Percentiles rank a stretch among this genome's conserved stretches.
These are phyloP conservation scores for Agrotis ipsilon DNA, from an alignment of 2,888 invertebrate species.

Conservation along the genomic window DNA sequence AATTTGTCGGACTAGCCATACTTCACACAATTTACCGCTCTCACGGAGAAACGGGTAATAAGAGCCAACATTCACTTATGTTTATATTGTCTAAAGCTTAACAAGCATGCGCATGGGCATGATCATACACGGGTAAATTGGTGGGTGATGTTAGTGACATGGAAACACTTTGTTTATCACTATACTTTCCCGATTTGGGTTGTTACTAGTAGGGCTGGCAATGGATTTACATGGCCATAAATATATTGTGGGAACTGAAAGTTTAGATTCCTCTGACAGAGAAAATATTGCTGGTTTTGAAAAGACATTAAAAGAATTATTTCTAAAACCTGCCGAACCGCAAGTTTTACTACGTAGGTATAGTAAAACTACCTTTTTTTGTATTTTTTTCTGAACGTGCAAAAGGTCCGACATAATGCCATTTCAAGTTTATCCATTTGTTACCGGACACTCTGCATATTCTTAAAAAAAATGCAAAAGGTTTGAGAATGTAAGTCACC, in stretches of 20 bases:
- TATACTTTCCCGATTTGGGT: slow-evolving; percentile 73
- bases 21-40: slow-evolving; percentile 68
- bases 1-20: slow-evolving; percentile 74
- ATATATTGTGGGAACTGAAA: no score
- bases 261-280: not conserved
- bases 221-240: no score
- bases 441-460: no score
- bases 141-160: slow-evolving; percentile 73
- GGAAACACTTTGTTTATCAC: slow-evolving; percentile 75
- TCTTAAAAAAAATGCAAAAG: not conserved
- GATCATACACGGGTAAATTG: slow-evolving; percentile 51
- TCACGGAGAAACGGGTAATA: slow-evolving; percentile 67
- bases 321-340: not conserved
- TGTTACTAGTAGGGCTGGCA: slow-evolving; percentile 67
- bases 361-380: no score
- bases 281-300: not conserved
- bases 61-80: slow-evolving; percentile 71
- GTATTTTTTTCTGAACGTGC: no score
- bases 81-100: slow-evolving; percentile 73
- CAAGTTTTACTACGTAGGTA: no score
- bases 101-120: slow-evolving; percentile 66
- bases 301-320: not conserved
- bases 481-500: slow-evolving; percentile 48
- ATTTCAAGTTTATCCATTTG: no score
- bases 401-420: no score